These are phyloP conservation scores for Leptinotarsa peninsularis DNA, from an alignment of 2,888 invertebrate species.

Conservation along the genomic window DNA sequence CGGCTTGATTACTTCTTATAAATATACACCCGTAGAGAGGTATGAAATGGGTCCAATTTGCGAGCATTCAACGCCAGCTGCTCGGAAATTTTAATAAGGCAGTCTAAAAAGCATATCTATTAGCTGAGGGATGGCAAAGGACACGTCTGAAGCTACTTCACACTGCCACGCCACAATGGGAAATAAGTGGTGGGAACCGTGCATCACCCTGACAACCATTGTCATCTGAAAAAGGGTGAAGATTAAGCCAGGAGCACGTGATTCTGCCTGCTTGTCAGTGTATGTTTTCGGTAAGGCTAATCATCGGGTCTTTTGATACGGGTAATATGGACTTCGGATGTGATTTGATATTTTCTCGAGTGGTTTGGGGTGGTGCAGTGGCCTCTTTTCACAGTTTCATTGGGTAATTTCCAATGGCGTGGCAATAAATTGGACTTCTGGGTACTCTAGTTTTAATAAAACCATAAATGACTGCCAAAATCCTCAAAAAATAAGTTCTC, in stretches of 20 bases:
- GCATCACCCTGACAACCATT: conserved; percentile 49
- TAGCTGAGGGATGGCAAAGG: conserved; percentile 49
- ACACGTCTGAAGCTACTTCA: conserved; percentile 54
- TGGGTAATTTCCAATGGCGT: neutral
- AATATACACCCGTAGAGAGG: conserved; percentile 48
- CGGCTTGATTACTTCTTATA: conserved; percentile 53
- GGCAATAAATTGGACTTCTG: neutral
- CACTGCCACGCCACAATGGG: conserved; percentile 52
- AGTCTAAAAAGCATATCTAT: conserved; percentile 63
- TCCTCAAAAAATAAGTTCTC: no score
- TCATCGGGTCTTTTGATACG: conserved; percentile 42
- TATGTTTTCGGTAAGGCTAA: conserved; percentile 48
- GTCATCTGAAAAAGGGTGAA: conserved; percentile 51
- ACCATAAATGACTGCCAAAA: no score
- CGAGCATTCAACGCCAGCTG: conserved; percentile 67
- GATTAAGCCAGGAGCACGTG: conserved; percentile 45
- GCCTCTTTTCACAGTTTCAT: conserved; percentile 7
- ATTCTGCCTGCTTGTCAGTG: conserved; percentile 22
- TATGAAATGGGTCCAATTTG: conserved; percentile 65
- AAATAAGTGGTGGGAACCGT: conserved; percentile 53
- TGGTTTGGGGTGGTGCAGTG: neutral
- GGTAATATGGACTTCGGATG: conserved; percentile 21
- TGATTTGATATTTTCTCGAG: conserved; percentile 36
- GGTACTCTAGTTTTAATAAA: no score
- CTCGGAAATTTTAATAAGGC: conserved; percentile 70